Evolutionary conservation across 2,113 vertebrate species (phyloP), one percentile per base, ranked within the genome.

Genomic region (Cephalopholis sonnerati): DNA sequence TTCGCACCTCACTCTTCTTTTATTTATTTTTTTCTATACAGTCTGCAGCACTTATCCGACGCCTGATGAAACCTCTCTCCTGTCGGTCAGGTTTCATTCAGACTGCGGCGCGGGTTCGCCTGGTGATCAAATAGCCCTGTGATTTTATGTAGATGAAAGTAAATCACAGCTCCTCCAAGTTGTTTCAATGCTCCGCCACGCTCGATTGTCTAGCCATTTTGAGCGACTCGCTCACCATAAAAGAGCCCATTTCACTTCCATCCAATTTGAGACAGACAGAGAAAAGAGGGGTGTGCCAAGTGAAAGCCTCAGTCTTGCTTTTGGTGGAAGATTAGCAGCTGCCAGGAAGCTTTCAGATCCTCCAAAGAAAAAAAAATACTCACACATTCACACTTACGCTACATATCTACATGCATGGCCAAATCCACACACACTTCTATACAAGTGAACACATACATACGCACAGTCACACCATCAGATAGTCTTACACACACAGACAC

Each of bases 131-230:
- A 89, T 74, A 84, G 85, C 85, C 74, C 79, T 77, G 57, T 84
- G 86, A 87, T 84, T 89, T 90, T 76, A 92, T 88, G 86, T 86
- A 93, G 87, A 93, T 90, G 76, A 85, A 90, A 87, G 87, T 81
- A 90, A 93, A 91, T 89, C 73, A 68, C 77, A 79, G 82, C 65
- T 67, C 85, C 79, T 82, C 84, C 75, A 80, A 82, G 83, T 87
- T 92, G 85, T 88, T 91, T 82, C 77, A 88, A 66, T 85, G 88
- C 88, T 80, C 79, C 57, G 74, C 79, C 82, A 83, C 41, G 67
- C 76, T 92, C 82, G 81, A 88, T 92, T 91, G 89, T 92, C 88
- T 76, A 61, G 58, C 70, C 79, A 74, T 84, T 89, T 84, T 54
- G 41, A 74, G 89, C 50, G 10, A 73, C 74, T 72, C 78, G 51